Percentiles rank a stretch among this genome's conserved stretches.
Evolutionary conservation across 2,113 vertebrate genomes (phyloP).

Genomic region (Phyllostomus discolor): DNA sequence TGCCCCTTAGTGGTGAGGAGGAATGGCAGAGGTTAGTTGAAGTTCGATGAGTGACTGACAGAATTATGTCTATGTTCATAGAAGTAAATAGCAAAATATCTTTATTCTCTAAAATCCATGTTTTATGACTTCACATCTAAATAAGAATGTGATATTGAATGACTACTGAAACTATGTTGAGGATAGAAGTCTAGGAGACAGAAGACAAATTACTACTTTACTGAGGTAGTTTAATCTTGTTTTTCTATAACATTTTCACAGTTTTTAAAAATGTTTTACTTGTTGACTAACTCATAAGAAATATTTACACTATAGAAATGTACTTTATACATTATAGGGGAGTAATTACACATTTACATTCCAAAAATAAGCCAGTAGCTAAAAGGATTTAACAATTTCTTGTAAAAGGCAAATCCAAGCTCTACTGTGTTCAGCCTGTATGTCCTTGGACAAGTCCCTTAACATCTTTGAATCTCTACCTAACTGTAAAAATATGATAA

Average conservation of each 20-base stretch:
- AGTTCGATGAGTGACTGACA: slow-evolving; percentile 33
- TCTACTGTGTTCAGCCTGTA: background rate
- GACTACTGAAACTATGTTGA: background rate
- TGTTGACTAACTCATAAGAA: background rate
- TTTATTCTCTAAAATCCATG: slow-evolving; percentile 21
- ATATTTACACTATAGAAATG: background rate
- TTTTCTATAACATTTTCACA: background rate
- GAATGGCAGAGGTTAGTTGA: slow-evolving; percentile 57
- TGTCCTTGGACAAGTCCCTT: background rate
- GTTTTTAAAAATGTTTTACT: background rate
- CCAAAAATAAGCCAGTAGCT: background rate
- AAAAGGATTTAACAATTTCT: background rate
- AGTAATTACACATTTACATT: background rate
- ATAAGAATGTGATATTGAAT: background rate
- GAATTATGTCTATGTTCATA: slow-evolving; percentile 1
- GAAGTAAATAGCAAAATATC: slow-evolving; percentile 22
- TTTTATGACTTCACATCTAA: slow-evolving; percentile 29
- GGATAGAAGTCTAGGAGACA: background rate
- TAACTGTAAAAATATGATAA: background rate
- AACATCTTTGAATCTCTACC: background rate
- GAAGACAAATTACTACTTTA: background rate
- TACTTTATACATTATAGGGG: background rate
- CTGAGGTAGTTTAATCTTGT: background rate
- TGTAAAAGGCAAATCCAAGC: background rate
- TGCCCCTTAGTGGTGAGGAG: slow-evolving; percentile 68